Evolutionary conservation across 2,888 invertebrate genomes (phyloP), one percentile per base, ranked within the genome.

Genomic region (Anthophora plumipes): DNA sequence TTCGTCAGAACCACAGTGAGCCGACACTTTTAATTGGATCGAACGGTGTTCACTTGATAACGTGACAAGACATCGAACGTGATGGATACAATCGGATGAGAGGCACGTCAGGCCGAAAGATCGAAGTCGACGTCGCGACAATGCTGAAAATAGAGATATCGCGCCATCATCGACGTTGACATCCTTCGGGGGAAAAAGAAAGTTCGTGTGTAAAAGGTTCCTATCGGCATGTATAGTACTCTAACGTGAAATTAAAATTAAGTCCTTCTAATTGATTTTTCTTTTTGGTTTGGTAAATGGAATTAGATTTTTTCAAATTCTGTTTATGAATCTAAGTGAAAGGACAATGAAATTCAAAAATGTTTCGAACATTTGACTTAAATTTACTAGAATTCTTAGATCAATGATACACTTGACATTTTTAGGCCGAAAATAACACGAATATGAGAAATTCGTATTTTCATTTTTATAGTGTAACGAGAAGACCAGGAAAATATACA

Each of bases 1-100:
- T 60, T 25, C 39, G 61, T n/a, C 31, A 50, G 54, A 63, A 41
- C 14, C 9, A 46, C 22, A 41, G 22, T 39, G 59, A 60, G 5
- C 61, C 37, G 41, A 55, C n/a, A 73, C 46, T 76, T 73, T 75
- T 90, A 90, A 90, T 90, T 83, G 82, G 82, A 88, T 88, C 82
- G 82, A 68, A 76, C 60, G 37, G 60, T 63, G 60, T 61, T 48
- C 76, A 84, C 71, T 82, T 82, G 83, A 85, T 90, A 89, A 88
- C 87, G 76, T 79, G 80, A 80, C 84, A 89, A 89, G 88, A 88
- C 68, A 72, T 67, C 61, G 46, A 60, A 64, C 73, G 69, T 77
- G 82, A 69, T 50, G 63, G 72, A 60, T 77, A 59, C 77, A 86
- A 86, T 86, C 77, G 84, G 86, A 80, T 86, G 50, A 77, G 50